Evolutionary conservation across 2,888 invertebrate genomes (phyloP).

Genomic region (Acanthococcus lagerstroemiae): DNA sequence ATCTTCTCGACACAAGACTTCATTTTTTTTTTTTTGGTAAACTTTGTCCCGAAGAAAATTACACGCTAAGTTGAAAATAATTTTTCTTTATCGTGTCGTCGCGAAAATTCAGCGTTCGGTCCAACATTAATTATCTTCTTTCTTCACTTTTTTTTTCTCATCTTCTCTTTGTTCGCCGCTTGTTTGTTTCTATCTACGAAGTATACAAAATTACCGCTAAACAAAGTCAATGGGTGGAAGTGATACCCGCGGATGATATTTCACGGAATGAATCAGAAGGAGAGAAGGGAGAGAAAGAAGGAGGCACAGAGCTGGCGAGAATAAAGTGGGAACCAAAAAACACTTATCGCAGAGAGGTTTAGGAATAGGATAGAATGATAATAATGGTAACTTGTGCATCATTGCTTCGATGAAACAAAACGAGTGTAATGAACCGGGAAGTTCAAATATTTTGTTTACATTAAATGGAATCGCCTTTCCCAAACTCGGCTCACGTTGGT

Average conservation of each 20-base stretch:
- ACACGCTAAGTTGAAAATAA: conserved; percentile 1
- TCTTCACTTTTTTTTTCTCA: background rate
- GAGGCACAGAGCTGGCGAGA: background rate
- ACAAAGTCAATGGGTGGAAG: conserved; percentile 2
- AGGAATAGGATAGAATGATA: background rate
- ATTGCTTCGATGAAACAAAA: background rate
- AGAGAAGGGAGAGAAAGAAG: background rate
- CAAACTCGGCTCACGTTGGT: too few species aligned
- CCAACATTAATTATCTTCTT: background rate
- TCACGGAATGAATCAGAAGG: background rate
- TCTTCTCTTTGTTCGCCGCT: background rate
- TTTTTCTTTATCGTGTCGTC: background rate
- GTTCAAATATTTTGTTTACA: background rate
- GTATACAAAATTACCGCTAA: background rate
- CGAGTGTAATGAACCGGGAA: background rate
- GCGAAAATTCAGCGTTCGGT: background rate
- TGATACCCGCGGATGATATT: background rate
- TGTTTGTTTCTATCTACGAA: background rate
- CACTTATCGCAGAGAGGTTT: background rate
- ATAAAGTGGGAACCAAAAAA: background rate
- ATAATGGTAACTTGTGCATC: background rate
- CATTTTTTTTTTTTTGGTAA: too few species aligned
- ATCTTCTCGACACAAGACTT: too few species aligned
- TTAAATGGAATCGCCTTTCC: conserved; percentile 1
- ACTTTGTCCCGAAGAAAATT: background rate